These are phyloP conservation scores for Littorina saxatilis DNA, from an alignment of 1,140 invertebrate genomes.

Conservation along the genomic window DNA sequence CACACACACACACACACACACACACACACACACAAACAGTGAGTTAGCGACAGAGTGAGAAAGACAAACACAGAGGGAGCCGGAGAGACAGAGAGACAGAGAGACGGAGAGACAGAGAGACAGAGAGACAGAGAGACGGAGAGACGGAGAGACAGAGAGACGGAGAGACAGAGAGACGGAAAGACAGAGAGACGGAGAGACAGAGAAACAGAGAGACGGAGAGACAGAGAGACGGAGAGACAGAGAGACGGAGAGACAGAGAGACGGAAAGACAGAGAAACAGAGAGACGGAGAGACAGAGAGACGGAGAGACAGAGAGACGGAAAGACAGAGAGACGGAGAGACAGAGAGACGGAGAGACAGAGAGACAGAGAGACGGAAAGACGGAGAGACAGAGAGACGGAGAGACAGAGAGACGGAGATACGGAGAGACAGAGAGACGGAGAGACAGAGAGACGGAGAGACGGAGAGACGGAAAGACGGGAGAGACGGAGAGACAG, in stretches of 20 bases:
- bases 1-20: neutral
- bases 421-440: neutral
- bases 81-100: no score
- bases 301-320: constrained; percentile 3
- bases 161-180: constrained; percentile 12
- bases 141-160: constrained; percentile 1
- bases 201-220: neutral
- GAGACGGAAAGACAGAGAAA: constrained; percentile 22
- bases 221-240: constrained; percentile 17
- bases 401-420: neutral
- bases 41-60: no score
- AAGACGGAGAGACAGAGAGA: neutral
- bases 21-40: no score
- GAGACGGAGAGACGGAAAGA: neutral
- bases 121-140: neutral
- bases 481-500: neutral
- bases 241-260: constrained; percentile 29
- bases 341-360: neutral
- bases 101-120: no score
- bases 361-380: constrained; percentile 10
- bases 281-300: constrained; percentile 10
- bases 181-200: constrained; percentile 3
- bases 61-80: no score
- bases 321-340: neutral
- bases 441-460: neutral